Evolutionary conservation across 2,113 vertebrate genomes (phyloP).

Genomic region (Rhineura floridana): DNA sequence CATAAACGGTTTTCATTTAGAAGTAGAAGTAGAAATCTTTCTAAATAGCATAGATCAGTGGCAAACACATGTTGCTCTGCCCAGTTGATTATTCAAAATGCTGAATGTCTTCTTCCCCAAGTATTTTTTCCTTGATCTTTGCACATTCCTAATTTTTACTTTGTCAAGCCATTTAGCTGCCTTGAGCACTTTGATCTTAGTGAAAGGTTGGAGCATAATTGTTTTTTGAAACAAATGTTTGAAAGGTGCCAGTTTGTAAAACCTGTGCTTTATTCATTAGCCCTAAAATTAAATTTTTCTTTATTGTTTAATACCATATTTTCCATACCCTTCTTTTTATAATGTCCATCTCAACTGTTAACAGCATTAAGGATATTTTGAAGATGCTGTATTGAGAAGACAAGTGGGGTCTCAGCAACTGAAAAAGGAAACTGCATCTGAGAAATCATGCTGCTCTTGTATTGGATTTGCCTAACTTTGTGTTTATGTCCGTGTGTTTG

Average conservation of each 20-base stretch:
- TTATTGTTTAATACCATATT: neutral
- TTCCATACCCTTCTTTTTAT: constrained; percentile 21
- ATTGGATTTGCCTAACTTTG: neutral
- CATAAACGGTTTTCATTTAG: neutral
- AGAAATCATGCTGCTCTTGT: accelerated
- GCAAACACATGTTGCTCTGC: neutral
- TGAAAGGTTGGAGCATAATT: neutral
- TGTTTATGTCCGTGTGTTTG: constrained; percentile 57
- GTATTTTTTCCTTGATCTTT: neutral
- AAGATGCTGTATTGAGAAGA: constrained; percentile 9
- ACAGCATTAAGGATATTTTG: constrained; percentile 7
- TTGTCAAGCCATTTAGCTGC: neutral
- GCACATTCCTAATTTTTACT: neutral
- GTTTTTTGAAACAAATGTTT: neutral
- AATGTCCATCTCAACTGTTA: constrained; percentile 26
- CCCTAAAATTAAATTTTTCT: constrained; percentile 38
- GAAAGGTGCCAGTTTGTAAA: constrained; percentile 12
- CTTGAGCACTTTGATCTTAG: neutral
- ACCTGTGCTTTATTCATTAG: constrained; percentile 59
- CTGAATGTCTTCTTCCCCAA: neutral
- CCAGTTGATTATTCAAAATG: neutral
- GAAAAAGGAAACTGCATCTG: neutral
- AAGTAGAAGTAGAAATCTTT: neutral
- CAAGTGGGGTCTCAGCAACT: neutral
- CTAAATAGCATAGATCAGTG: neutral